Conservation (phyloP, 1,140 invertebrate species). For the Drosophila ananassae region DNA sequence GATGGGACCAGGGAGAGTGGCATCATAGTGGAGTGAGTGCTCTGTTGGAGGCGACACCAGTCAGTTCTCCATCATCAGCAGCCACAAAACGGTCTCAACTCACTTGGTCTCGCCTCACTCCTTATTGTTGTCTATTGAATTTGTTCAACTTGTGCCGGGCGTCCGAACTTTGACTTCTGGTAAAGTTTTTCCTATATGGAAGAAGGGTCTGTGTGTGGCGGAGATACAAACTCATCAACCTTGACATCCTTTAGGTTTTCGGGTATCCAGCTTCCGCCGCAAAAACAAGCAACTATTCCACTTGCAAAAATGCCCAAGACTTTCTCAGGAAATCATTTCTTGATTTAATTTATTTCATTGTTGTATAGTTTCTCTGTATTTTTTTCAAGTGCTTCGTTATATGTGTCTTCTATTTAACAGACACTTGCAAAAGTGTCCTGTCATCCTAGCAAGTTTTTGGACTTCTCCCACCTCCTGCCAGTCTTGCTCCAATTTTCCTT, state of each 20-base stretch:
- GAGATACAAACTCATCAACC: conserved; percentile 50
- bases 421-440: conserved; percentile 76
- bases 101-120: conserved; percentile 17
- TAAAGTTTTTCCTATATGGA: conserved; percentile 21
- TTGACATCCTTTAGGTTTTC: conserved; percentile 76
- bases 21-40: conserved; percentile 2
- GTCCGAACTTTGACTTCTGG: conserved; percentile 67
- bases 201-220: neutral
- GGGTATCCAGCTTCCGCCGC: neutral
- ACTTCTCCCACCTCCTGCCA: conserved; percentile 4
- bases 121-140: conserved; percentile 59
- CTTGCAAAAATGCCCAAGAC: neutral
- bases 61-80: conserved; percentile 6
- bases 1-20: conserved; percentile 11
- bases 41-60: neutral
- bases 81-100: conserved; percentile 31
- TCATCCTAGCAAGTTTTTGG: conserved; percentile 44
- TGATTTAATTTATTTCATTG: neutral
- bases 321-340: neutral
- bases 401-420: conserved; percentile 52
- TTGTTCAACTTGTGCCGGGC: conserved; percentile 54
- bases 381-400: conserved; percentile 17
- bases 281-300: neutral
- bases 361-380: neutral
- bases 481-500: conserved; percentile 26